Base-by-base conservation (phyloP, 1,140 invertebrate species). In the Steinernema khuongi region DNA sequence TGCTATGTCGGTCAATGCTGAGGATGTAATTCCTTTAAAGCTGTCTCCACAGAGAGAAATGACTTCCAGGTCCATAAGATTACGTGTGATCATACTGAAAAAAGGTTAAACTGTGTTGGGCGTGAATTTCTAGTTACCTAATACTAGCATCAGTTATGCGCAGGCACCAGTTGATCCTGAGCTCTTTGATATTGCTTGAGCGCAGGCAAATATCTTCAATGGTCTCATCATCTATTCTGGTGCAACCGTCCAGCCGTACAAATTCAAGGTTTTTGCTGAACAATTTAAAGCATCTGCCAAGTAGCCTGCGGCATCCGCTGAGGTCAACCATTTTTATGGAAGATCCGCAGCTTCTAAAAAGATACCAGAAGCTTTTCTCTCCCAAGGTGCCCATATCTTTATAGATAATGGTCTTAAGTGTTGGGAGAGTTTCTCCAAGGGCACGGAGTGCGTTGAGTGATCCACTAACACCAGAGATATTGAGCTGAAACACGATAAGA, bases 341-440 rank as follows among this genome's bases (percentile, higher is more conserved):
- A 32, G 60, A 70, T 11, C 80, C 83, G 26, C 71, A 77, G 28
- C 67, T 74, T 71, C 82, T 81, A 22, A 84, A 80, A 26, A 84
- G 67, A 72, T 76, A 85, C 78, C 83, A 84, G 67, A 84, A 85
- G n/a, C 43, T 70, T 29, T 79, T 77, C 67, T 84, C 83, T 44
- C 68, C 72, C 0, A 75, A 70, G 30, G 76, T 77, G 30, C 50
- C 29, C 83, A 85, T 85, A 72, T 82, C 82, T 2, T 79, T 44
- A 66, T 85, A 84, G 18, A 74, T 78, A 7, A 81, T 36, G 29
- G 22, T n/a, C 19, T 29, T 60, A 11, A 81, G 69, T 30, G 67
- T 33, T 14, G 44, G 73, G 50, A 83, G 43, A 60, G 73, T 68
- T 74, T 84, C 76, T 36, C 73, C 30, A 30, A 81, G 67, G 28